A percentile compares a stretch with the other conserved stretches of the same genome.
Conservation (phyloP, 2,113 vertebrate genomes). For the Proteles cristata region DNA sequence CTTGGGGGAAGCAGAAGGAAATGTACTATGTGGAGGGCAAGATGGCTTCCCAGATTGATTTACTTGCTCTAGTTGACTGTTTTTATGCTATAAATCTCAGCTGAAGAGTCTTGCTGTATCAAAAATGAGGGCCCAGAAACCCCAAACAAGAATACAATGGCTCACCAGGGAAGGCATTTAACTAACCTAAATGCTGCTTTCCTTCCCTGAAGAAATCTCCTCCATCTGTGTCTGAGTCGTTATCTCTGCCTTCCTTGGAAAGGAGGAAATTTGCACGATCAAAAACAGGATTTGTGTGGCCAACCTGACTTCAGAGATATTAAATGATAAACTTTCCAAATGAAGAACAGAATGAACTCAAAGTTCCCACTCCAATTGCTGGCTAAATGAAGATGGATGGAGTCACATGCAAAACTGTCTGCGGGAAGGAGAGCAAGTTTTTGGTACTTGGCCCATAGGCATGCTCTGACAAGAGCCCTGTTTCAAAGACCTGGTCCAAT, state of each 20-base stretch:
- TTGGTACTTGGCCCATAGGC: not conserved
- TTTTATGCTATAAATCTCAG: constrained; percentile 81
- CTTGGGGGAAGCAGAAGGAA: constrained; percentile 60
- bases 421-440: not conserved
- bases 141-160: constrained; percentile 78
- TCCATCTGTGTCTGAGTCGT: constrained; percentile 66
- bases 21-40: constrained; percentile 48
- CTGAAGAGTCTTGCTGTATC: constrained; percentile 75
- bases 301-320: constrained; percentile 55
- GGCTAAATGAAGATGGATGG: not conserved
- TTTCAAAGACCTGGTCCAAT: not conserved
- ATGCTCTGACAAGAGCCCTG: not conserved
- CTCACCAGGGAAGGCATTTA: constrained; percentile 82
- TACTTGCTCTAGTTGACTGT: constrained; percentile 68
- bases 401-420: not conserved
- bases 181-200: constrained; percentile 74
- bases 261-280: constrained; percentile 72
- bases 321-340: constrained; percentile 57
- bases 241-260: constrained; percentile 74
- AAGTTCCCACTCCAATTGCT: not conserved
- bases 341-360: not conserved
- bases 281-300: constrained; percentile 63
- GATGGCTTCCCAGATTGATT: constrained; percentile 69
- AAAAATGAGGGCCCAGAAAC: constrained; percentile 79
- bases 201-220: constrained; percentile 81